Conservation (phyloP, 2,888 invertebrate genomes). For the Gymnosoma rotundatum region DNA sequence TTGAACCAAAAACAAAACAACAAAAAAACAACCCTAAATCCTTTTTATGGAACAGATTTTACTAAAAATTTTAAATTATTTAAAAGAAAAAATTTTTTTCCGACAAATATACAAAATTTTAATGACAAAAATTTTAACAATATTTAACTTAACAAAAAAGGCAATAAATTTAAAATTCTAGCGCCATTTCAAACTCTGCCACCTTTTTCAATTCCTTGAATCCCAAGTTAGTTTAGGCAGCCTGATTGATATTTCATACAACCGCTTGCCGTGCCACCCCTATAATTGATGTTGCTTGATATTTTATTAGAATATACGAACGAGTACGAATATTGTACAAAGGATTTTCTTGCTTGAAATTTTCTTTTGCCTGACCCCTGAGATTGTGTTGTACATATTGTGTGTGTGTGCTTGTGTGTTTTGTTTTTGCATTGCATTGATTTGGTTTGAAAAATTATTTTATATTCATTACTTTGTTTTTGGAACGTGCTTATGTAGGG, state of each 20-base stretch:
- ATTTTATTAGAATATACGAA: background rate
- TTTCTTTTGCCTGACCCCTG: conserved; percentile 74
- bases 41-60: conserved; percentile 49
- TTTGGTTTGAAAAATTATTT: conserved; percentile 67
- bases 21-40: conserved; percentile 61
- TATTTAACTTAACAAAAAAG: conserved; percentile 12
- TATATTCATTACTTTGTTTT: conserved; percentile 60
- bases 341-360: conserved; percentile 59
- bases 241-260: conserved; percentile 40
- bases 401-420: conserved; percentile 19
- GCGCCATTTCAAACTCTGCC: conserved; percentile 56
- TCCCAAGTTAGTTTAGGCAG: conserved; percentile 16
- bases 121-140: conserved; percentile 58
- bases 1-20: conserved; percentile 6
- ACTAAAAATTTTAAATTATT: conserved; percentile 29
- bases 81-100: conserved; percentile 7
- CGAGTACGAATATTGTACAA: background rate
- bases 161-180: conserved; percentile 64
- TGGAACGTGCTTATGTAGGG: conserved; percentile 66
- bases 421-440: conserved; percentile 43
- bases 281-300: conserved; percentile 53
- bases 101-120: conserved; percentile 50
- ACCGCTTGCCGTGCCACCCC: conserved; percentile 69
- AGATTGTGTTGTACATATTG: conserved; percentile 38
- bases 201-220: conserved; percentile 51